A percentile compares a stretch with the other conserved stretches of the same genome.
Conservation (phyloP, 2,888 invertebrate genomes). For the Brenthis ino region DNA sequence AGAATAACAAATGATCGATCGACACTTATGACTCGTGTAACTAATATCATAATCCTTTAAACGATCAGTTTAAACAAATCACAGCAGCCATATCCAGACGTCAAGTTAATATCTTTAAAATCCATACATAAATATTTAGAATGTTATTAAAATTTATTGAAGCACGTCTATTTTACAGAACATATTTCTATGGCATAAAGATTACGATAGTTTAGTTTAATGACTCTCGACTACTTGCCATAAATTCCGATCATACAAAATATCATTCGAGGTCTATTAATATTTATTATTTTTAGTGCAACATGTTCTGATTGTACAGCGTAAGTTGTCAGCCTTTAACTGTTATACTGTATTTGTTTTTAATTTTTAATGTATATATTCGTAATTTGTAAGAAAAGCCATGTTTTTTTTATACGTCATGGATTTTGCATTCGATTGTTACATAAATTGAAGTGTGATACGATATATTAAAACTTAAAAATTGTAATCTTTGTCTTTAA, state of each 20-base stretch:
- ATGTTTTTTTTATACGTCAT: no score
- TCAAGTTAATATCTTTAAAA: conserved; percentile 16
- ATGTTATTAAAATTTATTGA: conserved; percentile 16
- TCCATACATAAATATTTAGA: conserved; percentile 13
- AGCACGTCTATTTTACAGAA: conserved; percentile 9
- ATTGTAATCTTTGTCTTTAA: no score
- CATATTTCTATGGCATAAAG: conserved; percentile 11
- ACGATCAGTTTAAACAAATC: conserved; percentile 6
- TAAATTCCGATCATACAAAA: conserved; percentile 16
- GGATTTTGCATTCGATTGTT: no score
- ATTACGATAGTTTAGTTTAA: conserved; percentile 17
- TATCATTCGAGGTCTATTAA: conserved; percentile 11
- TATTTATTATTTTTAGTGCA: conserved; percentile 12
- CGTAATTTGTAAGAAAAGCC: no score
- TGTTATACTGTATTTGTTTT: no score
- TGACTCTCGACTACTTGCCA: conserved; percentile 13
- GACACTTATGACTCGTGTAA: no score
- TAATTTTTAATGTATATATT: no score
- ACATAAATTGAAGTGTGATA: no score
- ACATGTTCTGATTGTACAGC: no score
- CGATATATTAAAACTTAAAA: no score
- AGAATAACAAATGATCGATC: no score
- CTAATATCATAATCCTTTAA: not conserved
- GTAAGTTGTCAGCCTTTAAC: no score
- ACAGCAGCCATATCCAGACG: conserved; percentile 7